These are phyloP conservation scores for Nemotelus nigrinus DNA, from an alignment of 2,888 invertebrate genomes.

Conservation along the genomic window DNA sequence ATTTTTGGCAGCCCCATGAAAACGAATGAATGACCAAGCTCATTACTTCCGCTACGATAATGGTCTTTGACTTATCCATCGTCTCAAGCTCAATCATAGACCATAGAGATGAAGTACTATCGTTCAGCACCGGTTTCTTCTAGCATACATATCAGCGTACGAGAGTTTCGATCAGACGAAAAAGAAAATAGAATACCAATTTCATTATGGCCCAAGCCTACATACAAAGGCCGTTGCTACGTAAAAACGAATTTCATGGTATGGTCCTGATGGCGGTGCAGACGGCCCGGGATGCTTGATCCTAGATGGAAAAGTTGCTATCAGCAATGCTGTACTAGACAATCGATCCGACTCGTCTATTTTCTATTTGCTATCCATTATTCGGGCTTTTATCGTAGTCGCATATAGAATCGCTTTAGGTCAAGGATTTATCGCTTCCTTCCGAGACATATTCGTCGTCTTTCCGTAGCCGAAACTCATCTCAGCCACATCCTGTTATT, in stretches of 20 bases:
- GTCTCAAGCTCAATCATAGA: neutral
- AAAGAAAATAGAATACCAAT: conserved; percentile 29
- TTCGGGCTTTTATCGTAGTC: conserved; percentile 37
- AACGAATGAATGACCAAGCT: conserved; percentile 28
- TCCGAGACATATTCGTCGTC: conserved; percentile 41
- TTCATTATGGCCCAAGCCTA: conserved; percentile 11
- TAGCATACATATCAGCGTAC: neutral
- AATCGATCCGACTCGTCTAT: conserved; percentile 6
- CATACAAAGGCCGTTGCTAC: neutral
- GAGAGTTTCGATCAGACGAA: neutral
- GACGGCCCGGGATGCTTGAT: neutral
- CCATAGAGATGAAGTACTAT: conserved; percentile 23
- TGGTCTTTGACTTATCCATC: conserved; percentile 10
- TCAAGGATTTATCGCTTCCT: conserved; percentile 47
- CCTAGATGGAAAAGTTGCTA: conserved; percentile 5
- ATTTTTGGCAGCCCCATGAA: neutral
- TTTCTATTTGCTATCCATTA: conserved; percentile 17
- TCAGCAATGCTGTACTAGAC: conserved; percentile 10
- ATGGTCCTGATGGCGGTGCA: neutral
- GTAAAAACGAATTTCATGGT: conserved; percentile 27
- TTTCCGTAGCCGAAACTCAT: conserved; percentile 14
- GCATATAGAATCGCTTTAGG: conserved; percentile 45
- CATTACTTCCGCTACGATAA: conserved; percentile 36
- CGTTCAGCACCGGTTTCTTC: neutral
- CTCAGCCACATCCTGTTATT: conserved; percentile 16